Conservation (phyloP, 2,888 invertebrate genomes). For the Drosophila subsilvestris region DNA sequence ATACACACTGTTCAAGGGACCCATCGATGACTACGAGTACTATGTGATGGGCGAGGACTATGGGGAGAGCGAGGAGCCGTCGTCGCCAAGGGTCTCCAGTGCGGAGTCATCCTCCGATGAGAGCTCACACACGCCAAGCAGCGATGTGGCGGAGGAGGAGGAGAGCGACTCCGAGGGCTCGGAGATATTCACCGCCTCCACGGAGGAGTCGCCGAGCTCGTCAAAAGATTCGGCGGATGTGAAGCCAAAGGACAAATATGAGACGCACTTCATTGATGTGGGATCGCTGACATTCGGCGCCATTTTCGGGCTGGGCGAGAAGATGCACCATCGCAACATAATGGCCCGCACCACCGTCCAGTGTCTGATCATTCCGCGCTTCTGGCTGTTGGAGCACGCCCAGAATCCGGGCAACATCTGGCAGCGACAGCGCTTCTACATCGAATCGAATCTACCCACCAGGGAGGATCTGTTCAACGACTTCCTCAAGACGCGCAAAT, state of each 20-base stretch:
- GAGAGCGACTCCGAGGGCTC: slow-evolving; percentile 18
- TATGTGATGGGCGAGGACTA: slow-evolving; percentile 4
- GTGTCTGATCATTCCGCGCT: slow-evolving; percentile 89
- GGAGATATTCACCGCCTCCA: slow-evolving; percentile 27
- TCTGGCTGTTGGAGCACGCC: slow-evolving; percentile 87
- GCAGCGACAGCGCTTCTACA: slow-evolving; percentile 79
- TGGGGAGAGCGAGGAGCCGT: background rate
- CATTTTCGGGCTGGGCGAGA: slow-evolving; percentile 89
- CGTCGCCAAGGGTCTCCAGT: background rate
- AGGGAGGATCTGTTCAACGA: slow-evolving; percentile 77
- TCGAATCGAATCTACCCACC: slow-evolving; percentile 81
- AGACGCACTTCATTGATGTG: slow-evolving; percentile 82
- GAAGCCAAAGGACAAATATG: slow-evolving; percentile 17
- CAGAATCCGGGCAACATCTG: slow-evolving; percentile 84
- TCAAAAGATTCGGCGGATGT: background rate
- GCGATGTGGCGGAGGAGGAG: background rate
- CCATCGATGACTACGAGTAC: slow-evolving; percentile 16
- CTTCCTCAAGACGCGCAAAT: slow-evolving; percentile 79
- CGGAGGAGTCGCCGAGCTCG: background rate
- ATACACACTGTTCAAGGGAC: background rate
- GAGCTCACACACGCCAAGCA: background rate
- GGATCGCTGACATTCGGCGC: slow-evolving; percentile 81
- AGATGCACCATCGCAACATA: slow-evolving; percentile 88
- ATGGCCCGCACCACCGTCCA: slow-evolving; percentile 87
- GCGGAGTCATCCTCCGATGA: background rate